Evolutionary conservation across 2,113 vertebrate species (phyloP), one percentile per base, ranked within the genome.

Genomic region (Xerus inauris): DNA sequence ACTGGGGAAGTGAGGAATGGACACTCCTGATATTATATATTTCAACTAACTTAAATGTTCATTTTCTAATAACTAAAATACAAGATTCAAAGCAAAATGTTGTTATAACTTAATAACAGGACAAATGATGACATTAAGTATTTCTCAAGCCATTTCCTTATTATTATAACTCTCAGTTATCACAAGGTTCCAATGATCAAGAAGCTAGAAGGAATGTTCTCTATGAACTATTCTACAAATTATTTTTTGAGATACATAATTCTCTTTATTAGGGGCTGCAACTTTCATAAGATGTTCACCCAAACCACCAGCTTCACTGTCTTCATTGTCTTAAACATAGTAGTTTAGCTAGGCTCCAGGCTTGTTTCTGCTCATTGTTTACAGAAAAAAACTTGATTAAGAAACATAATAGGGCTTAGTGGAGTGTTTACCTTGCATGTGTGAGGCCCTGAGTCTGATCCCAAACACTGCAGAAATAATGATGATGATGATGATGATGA

Each of bases 21-120:
- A 94, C 32, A 77, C 67, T 12, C 45, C 54, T 87, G 92, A 64
- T 22, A 75, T 51, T 16, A 51, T 49, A 49, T 13, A 65, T 79
- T 45, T 22, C 69, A 88, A 57, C 76, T 92, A 88, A 81, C 38
- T 42, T 76, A 76, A 17, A 45, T 71, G 77, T 72, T 62, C 17
- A 79, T 65, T 89, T 92, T 71, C 73, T 86, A 86, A 81, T 54
- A 65, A 62, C 49, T 32, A 89, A 76, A 81, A 95, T 59, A 62
- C 20, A 89, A 35, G 12, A 40, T 40, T 32, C n/a, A 65, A 90
- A 84, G n/a, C 38, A 92, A 94, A 94, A 30, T 42, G 24, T 14
- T 76, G 26, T 57, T 8, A 71, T 40, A 89, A 88, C n/a, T 76
- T 86, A 57, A 91, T 42, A 67, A 84, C 9, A 49, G 88, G 38